Base-by-base conservation (phyloP, 2,113 vertebrate genomes). In the Muscicapa adusta region DNA sequence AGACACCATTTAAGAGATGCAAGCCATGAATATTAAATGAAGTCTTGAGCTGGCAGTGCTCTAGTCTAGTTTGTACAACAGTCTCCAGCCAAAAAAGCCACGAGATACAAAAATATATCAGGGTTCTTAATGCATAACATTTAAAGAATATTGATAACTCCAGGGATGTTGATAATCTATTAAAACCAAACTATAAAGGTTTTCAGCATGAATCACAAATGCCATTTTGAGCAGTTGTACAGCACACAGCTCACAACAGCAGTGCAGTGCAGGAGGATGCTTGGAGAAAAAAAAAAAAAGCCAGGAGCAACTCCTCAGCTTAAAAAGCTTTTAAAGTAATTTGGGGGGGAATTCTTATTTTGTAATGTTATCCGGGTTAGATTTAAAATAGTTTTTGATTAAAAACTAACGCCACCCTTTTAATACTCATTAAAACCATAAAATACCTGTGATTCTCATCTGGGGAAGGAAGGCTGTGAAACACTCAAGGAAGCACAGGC, bases 401-500 rank as follows among this genome's bases (percentile, higher is more conserved):
- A 40, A 7, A 67, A n/a, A 60, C 26, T 24, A 56, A 23, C 76
- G 87, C 38, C 89, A 82, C 29, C 43, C 58, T 86, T 95, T 91
- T 48, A 81, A 50, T 82, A 94, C 70, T 88, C 87, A 71, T 38
- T 72, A 42, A 91, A 88, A 92, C 13, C 2, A 0, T 16, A 26
- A 95, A 78, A 57, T 19, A 61, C 23, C 23, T 50, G 63, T 56
- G 40, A n/a, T 61, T 43, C 43, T 58, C 12, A 18, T 72, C 33
- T 77, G 79, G 62, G 88, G 87, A 96, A 90, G 7, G 22, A 88
- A 94, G 79, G 76, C n/a, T 62, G 20, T 51, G 87, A 95, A 94
- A 87, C 19, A 12, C 65, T 65, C n/a, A 40, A 77, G 78, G 60
- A 51, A 94, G 94, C 87, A 54, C 62, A 92, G 23, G 45, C 60